These are phyloP conservation scores for Brachionus calyciflorus DNA, from an alignment of 1,140 invertebrate species.

Conservation along the genomic window DNA sequence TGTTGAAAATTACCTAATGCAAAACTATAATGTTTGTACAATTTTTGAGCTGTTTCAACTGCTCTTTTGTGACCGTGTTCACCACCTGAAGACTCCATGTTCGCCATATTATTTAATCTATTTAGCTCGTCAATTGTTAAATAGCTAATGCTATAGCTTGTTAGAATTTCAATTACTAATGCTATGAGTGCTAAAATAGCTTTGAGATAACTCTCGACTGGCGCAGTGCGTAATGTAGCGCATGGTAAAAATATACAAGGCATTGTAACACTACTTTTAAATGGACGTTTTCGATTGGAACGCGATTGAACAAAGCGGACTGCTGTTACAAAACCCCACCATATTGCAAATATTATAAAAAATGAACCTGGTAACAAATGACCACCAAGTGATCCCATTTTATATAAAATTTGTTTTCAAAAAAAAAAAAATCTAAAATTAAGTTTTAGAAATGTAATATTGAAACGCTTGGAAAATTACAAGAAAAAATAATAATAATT, in stretches of 20 bases:
- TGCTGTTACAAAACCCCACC: constrained; percentile 55
- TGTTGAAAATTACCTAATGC: constrained; percentile 63
- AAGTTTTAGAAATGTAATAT: too few species aligned
- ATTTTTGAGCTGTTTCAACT: not conserved
- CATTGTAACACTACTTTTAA: not conserved
- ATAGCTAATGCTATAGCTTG: not conserved
- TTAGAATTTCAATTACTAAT: not conserved
- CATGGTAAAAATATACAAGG: constrained; percentile 1
- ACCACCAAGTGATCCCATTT: constrained; percentile 62
- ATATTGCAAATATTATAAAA: constrained; percentile 61
- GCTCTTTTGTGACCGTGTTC: not conserved
- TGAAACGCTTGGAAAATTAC: too few species aligned
- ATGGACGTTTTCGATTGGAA: not conserved
- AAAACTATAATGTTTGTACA: constrained; percentile 50
- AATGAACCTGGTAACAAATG: constrained; percentile 63
- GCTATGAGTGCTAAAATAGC: not conserved
- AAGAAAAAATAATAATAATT: too few species aligned
- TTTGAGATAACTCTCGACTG: constrained; percentile 9
- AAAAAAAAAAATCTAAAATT: not conserved
- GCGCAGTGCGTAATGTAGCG: not conserved
- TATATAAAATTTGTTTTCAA: not conserved
- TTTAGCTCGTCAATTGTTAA: constrained; percentile 51
- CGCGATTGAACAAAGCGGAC: constrained; percentile 16
- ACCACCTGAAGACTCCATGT: not conserved
- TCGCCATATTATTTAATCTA: too few species aligned